These are phyloP conservation scores for Ochropacha duplaris DNA, from an alignment of 2,888 invertebrate genomes.

Conservation along the genomic window DNA sequence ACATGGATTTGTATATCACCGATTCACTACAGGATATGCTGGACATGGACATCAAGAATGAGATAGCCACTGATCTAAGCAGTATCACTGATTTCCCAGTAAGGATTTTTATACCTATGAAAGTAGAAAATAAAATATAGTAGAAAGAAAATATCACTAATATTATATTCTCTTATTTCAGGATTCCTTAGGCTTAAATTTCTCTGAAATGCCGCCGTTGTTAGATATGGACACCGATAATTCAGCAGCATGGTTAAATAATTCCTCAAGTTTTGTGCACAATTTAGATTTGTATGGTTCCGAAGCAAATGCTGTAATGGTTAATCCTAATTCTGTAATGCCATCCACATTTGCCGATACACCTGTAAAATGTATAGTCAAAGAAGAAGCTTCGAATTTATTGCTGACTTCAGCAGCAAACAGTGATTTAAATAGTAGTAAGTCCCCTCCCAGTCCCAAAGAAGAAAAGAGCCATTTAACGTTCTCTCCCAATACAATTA, in stretches of 20 bases:
- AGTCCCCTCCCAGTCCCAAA: constrained; percentile 84
- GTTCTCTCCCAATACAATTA: constrained; percentile 87
- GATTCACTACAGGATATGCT: constrained; percentile 94
- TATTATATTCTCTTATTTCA: constrained; percentile 38
- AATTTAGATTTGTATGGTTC: constrained; percentile 87
- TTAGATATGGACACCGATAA: constrained; percentile 86
- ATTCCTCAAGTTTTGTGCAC: constrained; percentile 85
- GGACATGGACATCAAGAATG: constrained; percentile 94
- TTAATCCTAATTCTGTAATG: constrained; percentile 95
- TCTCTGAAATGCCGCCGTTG: constrained; percentile 84
- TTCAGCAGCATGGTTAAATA: constrained; percentile 83
- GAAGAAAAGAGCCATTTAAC: constrained; percentile 87
- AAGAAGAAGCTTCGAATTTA: constrained; percentile 76
- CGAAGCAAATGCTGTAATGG: constrained; percentile 91
- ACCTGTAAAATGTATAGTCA: constrained; percentile 71
- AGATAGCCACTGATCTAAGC: constrained; percentile 91
- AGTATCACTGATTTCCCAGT: constrained; percentile 86
- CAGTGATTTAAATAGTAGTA: constrained; percentile 54
- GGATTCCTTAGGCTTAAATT: constrained; percentile 85
- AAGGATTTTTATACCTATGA: constrained; percentile 20
- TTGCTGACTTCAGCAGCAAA: constrained; percentile 70
- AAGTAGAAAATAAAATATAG: too few species aligned
- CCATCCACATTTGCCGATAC: constrained; percentile 86
- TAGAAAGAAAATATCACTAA: too few species aligned
- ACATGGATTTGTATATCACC: constrained; percentile 85